Evolutionary conservation across 64 coral and sea anemone genomes (phyloP).

Genomic region (Montipora efflorescens): DNA sequence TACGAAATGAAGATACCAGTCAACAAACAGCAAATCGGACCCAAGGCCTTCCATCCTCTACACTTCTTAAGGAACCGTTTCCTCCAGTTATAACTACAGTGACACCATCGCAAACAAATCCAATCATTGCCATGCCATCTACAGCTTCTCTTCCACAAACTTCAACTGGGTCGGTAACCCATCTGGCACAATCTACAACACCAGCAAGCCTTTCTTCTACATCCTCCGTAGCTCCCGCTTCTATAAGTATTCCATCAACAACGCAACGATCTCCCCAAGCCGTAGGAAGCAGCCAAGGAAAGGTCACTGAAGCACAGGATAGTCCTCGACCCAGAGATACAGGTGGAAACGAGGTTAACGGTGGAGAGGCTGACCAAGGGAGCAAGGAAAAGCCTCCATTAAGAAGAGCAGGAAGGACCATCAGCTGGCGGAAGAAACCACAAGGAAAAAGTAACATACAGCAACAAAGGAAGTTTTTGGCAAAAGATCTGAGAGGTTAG

Average conservation of each 20-base stretch:
- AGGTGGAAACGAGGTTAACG: not conserved
- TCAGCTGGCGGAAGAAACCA: slow-evolving; percentile 50
- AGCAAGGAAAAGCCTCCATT: slow-evolving; percentile 21
- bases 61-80: not conserved
- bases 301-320: not conserved
- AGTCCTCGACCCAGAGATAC: not conserved
- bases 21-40: not conserved
- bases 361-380: not conserved
- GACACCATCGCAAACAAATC: not conserved
- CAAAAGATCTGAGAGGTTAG: slow-evolving; percentile 66
- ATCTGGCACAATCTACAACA: not conserved
- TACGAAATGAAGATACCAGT: not conserved
- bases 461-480: slow-evolving; percentile 34
- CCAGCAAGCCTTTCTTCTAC: not conserved
- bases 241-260: not conserved
- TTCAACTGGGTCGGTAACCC: not conserved
- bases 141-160: not conserved
- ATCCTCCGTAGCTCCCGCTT: not conserved
- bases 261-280: not conserved
- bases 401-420: slow-evolving; percentile 55
- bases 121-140: not conserved
- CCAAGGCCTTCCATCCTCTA: not conserved
- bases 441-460: slow-evolving; percentile 43
- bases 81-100: not conserved
- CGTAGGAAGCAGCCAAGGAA: not conserved